A percentile compares a stretch with the other conserved stretches of the same genome.
phyloP scores from a whole-genome alignment of 2,888 invertebrate species.

The Neoscelio sp. region DNA sequence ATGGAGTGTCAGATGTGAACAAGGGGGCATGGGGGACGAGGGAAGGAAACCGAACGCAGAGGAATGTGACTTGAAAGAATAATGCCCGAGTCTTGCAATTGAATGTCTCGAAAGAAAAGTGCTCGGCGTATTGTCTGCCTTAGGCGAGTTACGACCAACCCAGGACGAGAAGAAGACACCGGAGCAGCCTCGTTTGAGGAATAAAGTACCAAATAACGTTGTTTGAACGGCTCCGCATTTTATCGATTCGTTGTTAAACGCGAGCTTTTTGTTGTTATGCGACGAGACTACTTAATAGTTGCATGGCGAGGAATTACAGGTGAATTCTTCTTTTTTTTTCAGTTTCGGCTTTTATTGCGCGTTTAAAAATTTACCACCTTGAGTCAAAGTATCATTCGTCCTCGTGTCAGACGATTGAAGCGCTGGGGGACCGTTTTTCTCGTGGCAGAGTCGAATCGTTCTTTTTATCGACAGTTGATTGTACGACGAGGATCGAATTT shows the following conservation, averaged over 20 bases:
- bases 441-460: conserved; percentile 1
- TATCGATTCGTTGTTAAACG: conserved; percentile 44
- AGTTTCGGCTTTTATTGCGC: conserved; percentile 24
- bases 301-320: conserved; percentile 22
- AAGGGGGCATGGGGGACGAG: too few relatives aligned
- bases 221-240: conserved; percentile 28
- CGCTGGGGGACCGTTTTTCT: background rate
- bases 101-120: conserved; percentile 60
- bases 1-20: too few relatives aligned
- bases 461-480: conserved; percentile 33
- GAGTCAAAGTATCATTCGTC: conserved; percentile 22
- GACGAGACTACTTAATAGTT: conserved; percentile 43
- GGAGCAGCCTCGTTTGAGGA: conserved; percentile 28
- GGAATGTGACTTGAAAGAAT: conserved; percentile 59
- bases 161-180: conserved; percentile 6
- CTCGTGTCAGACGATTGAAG: conserved; percentile 24
- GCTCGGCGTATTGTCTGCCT: conserved; percentile 38
- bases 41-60: conserved; percentile 28
- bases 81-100: conserved; percentile 52
- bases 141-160: conserved; percentile 21
- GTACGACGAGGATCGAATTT: background rate
- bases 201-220: conserved; percentile 57
- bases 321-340: background rate
- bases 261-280: conserved; percentile 31
- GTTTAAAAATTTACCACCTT: conserved; percentile 23